Evolutionary conservation across 2,113 vertebrate species (phyloP), one percentile per base, ranked within the genome.

Genomic region (Leucopsar rothschildi): DNA sequence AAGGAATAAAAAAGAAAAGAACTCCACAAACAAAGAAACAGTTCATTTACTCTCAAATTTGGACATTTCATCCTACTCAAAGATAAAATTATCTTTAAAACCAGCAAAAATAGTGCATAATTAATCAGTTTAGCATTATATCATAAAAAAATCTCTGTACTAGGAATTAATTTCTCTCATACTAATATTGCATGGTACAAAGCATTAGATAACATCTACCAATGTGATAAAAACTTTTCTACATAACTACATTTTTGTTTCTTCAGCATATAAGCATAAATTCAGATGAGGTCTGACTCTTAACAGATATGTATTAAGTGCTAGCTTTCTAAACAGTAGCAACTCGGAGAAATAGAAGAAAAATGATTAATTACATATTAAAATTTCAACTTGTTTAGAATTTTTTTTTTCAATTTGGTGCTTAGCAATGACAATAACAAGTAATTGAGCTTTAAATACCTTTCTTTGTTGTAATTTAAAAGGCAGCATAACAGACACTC

Each of bases 11-110:
- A 8, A 23, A 10, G 23, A 8, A 20, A 13, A 71, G 24, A 39
- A 3, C 6, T 4, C 5, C 22, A 28, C 12, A 40, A 57, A 35
- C 3, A 5, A 23, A 44, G 19, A 1, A 7, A 14, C 2, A 12
- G 3, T 39, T 73, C 3, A 39, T 31, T 73, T 64, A 42, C 22
- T 73, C 15, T 42, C 13, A 44, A 28, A 59, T 82, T 37, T 78
- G 27, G 19, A 37, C 2, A 56, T 76, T 68, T 49, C 27, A 47
- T 68, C 31, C 23, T 81, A 49, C 5, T 31, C 12, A 71, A 60
- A 70, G 39, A 55, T 5, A 12, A 64, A 29, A 33, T 63, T 53
- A 19, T 15, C 6, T 68, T 72, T 63, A 44, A 73, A 64, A 57
- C 1, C 3, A 60, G 8, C 5, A 64, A 78, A 85, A 82, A 55